These are phyloP conservation scores for Tautogolabrus adspersus DNA, from an alignment of 2,113 vertebrate species.

Conservation along the genomic window DNA sequence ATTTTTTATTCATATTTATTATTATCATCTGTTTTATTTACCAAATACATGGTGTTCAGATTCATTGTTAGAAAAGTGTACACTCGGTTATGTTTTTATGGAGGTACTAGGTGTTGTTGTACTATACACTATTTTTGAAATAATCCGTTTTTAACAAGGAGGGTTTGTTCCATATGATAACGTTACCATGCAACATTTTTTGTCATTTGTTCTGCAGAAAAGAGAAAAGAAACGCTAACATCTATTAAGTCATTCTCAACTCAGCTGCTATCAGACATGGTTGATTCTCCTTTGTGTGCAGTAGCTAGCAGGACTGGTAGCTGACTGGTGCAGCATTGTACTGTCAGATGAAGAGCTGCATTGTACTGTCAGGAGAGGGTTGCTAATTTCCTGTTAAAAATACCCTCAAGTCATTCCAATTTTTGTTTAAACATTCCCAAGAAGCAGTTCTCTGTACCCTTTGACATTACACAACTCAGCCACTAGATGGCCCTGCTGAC, in stretches of 20 bases:
- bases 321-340: conserved; percentile 42
- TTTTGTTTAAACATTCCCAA: conserved; percentile 4
- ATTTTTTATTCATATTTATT: no score
- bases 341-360: conserved; percentile 45
- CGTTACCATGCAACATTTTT: neutral
- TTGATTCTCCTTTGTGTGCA: neutral
- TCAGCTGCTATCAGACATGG: neutral
- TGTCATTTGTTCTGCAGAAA: neutral
- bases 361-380: conserved; percentile 18
- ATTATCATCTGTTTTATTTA: no score
- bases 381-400: conserved; percentile 20
- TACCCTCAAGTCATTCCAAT: neutral
- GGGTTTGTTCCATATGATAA: neutral
- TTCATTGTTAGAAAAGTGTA: no score
- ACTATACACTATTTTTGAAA: no score
- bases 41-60: no score
- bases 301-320: neutral
- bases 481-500: conserved; percentile 70
- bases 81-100: no score
- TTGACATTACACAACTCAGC: conserved; percentile 15
- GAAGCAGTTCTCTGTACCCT: neutral
- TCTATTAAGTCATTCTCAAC: neutral
- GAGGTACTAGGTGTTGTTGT: no score
- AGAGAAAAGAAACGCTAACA: neutral
- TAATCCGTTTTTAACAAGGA: no score